Percentiles rank a stretch among this genome's conserved stretches.
Conservation (phyloP, 2,888 invertebrate genomes). For the Eupithecia insigniata region DNA sequence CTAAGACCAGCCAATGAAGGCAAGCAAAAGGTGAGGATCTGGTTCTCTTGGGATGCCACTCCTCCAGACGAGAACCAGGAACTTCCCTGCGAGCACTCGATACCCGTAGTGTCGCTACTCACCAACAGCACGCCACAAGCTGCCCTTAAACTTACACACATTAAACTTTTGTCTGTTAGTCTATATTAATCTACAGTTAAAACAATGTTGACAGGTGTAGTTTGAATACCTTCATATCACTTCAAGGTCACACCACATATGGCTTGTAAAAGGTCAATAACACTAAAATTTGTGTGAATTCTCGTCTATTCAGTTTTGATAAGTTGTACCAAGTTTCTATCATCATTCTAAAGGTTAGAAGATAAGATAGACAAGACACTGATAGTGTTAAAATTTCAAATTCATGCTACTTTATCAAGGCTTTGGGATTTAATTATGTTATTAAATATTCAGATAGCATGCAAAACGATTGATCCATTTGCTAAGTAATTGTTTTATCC, state of each 20-base stretch:
- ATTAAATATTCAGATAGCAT: neutral
- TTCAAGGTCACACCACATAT: slow-evolving; percentile 7
- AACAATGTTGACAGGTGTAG: slow-evolving; percentile 3
- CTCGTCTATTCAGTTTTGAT: neutral
- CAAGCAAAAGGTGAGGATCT: too few species aligned
- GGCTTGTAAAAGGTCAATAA: neutral
- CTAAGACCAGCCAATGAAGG: too few species aligned
- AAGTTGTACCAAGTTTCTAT: too few species aligned
- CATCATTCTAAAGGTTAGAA: neutral
- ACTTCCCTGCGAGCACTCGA: too few species aligned
- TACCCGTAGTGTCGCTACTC: too few species aligned
- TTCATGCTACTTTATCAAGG: slow-evolving; percentile 4
- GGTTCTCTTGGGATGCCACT: too few species aligned
- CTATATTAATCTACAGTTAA: neutral
- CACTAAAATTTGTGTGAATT: slow-evolving; percentile 9
- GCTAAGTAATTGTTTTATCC: too few species aligned
- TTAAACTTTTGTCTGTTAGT: neutral
- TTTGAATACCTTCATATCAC: neutral
- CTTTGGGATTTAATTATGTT: neutral
- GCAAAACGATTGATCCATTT: neutral
- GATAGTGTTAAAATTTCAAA: slow-evolving; percentile 6
- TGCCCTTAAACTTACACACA: too few species aligned
- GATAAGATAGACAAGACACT: neutral
- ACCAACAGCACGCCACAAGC: too few species aligned
- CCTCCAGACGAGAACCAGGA: too few species aligned